Conservation (phyloP, 2,888 invertebrate species). For the Priocnemis perturbator region DNA sequence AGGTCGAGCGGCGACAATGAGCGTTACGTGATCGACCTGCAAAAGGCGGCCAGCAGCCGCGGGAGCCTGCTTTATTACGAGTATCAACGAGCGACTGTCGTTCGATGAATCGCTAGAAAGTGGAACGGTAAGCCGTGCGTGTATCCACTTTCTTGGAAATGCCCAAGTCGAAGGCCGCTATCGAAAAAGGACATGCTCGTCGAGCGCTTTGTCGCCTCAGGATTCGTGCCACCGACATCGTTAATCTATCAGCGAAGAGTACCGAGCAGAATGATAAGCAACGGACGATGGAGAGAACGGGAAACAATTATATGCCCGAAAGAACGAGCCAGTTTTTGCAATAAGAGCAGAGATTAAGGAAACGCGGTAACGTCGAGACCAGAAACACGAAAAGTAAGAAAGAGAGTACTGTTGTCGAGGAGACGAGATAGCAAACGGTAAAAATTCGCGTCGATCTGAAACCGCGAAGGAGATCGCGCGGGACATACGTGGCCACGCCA, state of each 20-base stretch:
- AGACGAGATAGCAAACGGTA: slow-evolving; percentile 9
- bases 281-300: too few species aligned
- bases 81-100: slow-evolving; percentile 32
- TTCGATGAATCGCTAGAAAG: slow-evolving; percentile 57
- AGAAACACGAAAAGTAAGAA: too few species aligned
- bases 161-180: slow-evolving; percentile 10
- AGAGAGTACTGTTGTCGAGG: slow-evolving; percentile 28
- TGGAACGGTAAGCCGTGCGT: slow-evolving; percentile 49
- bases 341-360: too few species aligned
- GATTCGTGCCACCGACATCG: slow-evolving; percentile 4
- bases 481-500: not conserved
- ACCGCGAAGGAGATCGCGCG: slow-evolving; percentile 27
- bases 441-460: slow-evolving; percentile 32
- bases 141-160: slow-evolving; percentile 53
- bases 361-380: too few species aligned
- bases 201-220: slow-evolving; percentile 18
- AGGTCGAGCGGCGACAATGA: slow-evolving; percentile 31
- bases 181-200: slow-evolving; percentile 42
- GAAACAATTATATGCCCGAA: too few species aligned
- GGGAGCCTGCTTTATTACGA: slow-evolving; percentile 37
- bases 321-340: too few species aligned
- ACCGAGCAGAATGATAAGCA: too few species aligned
- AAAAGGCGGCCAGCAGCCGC: slow-evolving; percentile 28
- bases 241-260: too few species aligned
- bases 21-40: slow-evolving; percentile 42